Evolutionary conservation across 2,888 invertebrate species (phyloP).

Genomic region (Notocelia uddmanniana): DNA sequence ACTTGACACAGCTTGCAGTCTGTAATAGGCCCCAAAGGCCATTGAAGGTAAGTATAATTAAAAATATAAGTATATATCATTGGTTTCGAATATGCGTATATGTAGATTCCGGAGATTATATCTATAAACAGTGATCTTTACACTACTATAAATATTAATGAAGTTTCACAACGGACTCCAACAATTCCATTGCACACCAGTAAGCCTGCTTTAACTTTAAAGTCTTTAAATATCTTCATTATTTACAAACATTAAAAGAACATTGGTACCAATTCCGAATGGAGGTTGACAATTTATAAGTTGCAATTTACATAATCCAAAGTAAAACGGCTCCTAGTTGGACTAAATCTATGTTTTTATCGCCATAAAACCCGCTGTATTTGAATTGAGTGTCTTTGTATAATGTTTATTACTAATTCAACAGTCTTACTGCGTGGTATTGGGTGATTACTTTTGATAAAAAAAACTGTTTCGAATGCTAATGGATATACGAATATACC

Average conservation of each 20-base stretch:
- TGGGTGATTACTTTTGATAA: constrained; percentile 20
- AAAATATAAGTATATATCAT: too few relatives aligned
- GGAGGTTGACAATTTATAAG: constrained; percentile 18
- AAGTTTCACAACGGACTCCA: constrained; percentile 18
- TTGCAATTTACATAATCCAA: constrained; percentile 43
- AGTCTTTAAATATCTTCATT: constrained; percentile 40
- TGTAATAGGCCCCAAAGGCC: too few relatives aligned
- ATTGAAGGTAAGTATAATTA: too few relatives aligned
- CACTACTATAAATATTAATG: constrained; percentile 21
- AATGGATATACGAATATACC: background rate
- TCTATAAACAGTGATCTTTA: constrained; percentile 9
- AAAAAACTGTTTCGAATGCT: background rate
- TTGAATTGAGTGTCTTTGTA: constrained; percentile 27
- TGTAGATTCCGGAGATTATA: constrained; percentile 3
- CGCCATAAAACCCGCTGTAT: constrained; percentile 22
- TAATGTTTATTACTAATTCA: constrained; percentile 34
- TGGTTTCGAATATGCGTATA: background rate
- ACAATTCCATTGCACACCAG: constrained; percentile 12
- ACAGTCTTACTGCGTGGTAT: constrained; percentile 15
- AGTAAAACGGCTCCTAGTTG: constrained; percentile 38
- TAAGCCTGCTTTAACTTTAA: constrained; percentile 36
- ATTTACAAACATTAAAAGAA: constrained; percentile 47
- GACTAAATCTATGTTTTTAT: constrained; percentile 43
- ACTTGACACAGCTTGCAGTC: too few relatives aligned
- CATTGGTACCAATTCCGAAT: constrained; percentile 46